Evolutionary conservation across 1,140 invertebrate genomes (phyloP), one percentile per base, ranked within the genome.

Genomic region (Drosophila persimilis): DNA sequence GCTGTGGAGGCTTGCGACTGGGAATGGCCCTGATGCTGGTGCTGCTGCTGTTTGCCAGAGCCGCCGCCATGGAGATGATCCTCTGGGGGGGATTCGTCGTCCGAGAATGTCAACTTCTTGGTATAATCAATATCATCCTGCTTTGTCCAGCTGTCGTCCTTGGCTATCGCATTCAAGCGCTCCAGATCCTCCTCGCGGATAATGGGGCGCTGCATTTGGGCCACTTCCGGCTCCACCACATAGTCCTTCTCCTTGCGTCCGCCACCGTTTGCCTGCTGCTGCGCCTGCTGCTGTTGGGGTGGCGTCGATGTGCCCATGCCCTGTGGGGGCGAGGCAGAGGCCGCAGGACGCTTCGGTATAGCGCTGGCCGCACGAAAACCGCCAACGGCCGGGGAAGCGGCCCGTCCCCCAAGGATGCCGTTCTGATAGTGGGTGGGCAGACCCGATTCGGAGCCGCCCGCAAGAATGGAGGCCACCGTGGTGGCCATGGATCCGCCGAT

Each of bases 91-190:
- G 92, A 89, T 92, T 98, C 97, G 77, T 98, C 97, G 92, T 98
- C 97, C 90, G 97, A 98, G 92, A 98, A 99, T 63, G 96, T 95
- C 71, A 99, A 92, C 92, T 98, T 98, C 93, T 98, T 97, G 93
- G 97, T 97, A 91, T 98, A 99, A 92, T 98, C 97, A 90, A 98
- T 97, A 90, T 98, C 97, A 91, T 97, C 97, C 70, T 97, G 95
- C 67, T 95, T 95, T 24, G 96, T 96, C 98, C 98, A 99, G 55
- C 97, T 97, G 77, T 96, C 95, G 89, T 97, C 97, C 79, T 96
- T 94, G 35, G 96, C 94, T 66, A 98, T 96, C 86, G 98, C 96
- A 92, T 98, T 97, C 94, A 98, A 96, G 61, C 96, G 95, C 79
- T 95, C 96, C 57, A 99, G 93, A 92, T 98, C 97, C 90, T 98